Evolutionary conservation across 2,888 invertebrate species (phyloP).

Genomic region (Zele albiditarsus): DNA sequence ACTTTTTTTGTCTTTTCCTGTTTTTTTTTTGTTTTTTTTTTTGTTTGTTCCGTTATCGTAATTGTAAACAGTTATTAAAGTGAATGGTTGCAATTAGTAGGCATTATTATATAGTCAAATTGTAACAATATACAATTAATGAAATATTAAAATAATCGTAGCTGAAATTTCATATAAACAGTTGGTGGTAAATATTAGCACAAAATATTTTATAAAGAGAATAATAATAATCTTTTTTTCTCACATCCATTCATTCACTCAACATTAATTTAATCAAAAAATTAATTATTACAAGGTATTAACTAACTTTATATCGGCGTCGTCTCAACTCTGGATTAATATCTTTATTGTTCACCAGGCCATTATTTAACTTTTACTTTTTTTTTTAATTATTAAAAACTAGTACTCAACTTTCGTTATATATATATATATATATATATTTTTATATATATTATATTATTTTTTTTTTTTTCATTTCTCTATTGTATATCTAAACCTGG

Average conservation of each 20-base stretch:
- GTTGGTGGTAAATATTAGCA: conserved; percentile 28
- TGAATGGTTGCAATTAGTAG: conserved; percentile 55
- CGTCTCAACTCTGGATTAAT: conserved; percentile 45
- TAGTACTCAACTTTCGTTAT: conserved; percentile 4
- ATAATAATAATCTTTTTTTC: not conserved
- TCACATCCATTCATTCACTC: conserved; percentile 24
- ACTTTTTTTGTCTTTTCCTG: conserved; percentile 17
- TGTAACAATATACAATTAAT: conserved; percentile 21
- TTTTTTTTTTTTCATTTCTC: conserved; percentile 35
- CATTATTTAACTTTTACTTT: conserved; percentile 13
- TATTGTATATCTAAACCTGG: conserved; percentile 43
- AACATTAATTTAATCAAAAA: conserved; percentile 66
- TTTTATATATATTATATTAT: too few relatives aligned
- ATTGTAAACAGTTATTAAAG: conserved; percentile 13
- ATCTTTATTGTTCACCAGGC: conserved; percentile 30
- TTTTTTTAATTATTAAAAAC: conserved; percentile 27
- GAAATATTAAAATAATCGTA: conserved; percentile 21
- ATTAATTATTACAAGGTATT: conserved; percentile 68
- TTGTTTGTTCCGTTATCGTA: conserved; percentile 31
- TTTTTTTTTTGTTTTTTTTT: conserved; percentile 54
- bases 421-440: too few relatives aligned
- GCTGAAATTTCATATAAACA: conserved; percentile 21
- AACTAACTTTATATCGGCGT: conserved; percentile 68
- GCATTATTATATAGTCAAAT: conserved; percentile 50
- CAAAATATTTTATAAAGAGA: conserved; percentile 30